Percentiles rank a stretch among this genome's conserved stretches.
Evolutionary conservation across 2,113 vertebrate species (phyloP).

Genomic region (Tenrec ecaudatus): DNA sequence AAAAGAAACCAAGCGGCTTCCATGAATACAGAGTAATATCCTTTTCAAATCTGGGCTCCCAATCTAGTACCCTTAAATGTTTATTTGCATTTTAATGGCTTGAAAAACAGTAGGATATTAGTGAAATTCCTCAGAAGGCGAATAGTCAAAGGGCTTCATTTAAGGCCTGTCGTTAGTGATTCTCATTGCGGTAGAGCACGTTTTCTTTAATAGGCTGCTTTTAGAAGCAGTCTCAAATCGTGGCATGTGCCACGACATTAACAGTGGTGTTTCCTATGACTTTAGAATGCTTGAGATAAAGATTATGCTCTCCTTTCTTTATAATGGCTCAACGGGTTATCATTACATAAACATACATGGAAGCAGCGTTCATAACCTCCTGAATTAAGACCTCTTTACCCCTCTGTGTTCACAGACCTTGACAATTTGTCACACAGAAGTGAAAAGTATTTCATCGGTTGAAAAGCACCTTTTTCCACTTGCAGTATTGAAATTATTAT

Average conservation of each 20-base stretch:
- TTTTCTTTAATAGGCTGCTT: slow-evolving; percentile 59
- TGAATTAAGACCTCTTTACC: slow-evolving; percentile 55
- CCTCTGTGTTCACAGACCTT: background rate
- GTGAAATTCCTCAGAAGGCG: slow-evolving; percentile 72
- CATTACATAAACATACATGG: background rate
- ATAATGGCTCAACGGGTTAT: background rate
- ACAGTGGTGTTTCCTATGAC: background rate
- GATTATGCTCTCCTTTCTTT: slow-evolving; percentile 28
- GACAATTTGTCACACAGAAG: slow-evolving; percentile 40
- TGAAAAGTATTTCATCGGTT: background rate
- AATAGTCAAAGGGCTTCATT: slow-evolving; percentile 77
- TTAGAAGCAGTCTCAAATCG: slow-evolving; percentile 57
- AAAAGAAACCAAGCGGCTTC: slow-evolving; percentile 63
- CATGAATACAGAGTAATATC: slow-evolving; percentile 69
- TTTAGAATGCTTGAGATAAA: slow-evolving; percentile 58
- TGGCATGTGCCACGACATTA: slow-evolving; percentile 20
- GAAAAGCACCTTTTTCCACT: background rate
- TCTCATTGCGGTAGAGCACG: slow-evolving; percentile 23
- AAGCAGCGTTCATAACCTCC: background rate
- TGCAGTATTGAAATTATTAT: background rate
- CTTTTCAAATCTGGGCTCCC: slow-evolving; percentile 71
- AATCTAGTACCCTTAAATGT: slow-evolving; percentile 76
- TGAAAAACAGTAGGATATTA: slow-evolving; percentile 82
- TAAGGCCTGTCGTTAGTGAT: slow-evolving; percentile 66
- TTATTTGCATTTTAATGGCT: slow-evolving; percentile 82